Conservation (phyloP, 2,113 vertebrate genomes). For the Desmodus rotundus region DNA sequence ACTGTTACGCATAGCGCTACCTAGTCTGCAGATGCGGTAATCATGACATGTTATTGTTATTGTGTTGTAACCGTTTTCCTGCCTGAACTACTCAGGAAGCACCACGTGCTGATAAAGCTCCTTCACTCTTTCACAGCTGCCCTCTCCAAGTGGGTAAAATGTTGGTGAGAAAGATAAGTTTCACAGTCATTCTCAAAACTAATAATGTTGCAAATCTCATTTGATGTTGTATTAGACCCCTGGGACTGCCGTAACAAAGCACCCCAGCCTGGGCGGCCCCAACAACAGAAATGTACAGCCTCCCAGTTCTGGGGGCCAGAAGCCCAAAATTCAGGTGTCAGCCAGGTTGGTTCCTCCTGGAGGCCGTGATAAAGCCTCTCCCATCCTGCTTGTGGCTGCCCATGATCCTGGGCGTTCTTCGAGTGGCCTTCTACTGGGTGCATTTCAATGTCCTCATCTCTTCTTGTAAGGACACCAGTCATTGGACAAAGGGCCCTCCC, state of each 20-base stretch:
- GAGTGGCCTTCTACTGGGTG: not conserved
- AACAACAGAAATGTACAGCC: not conserved
- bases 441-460: not conserved
- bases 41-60: fast-evolving
- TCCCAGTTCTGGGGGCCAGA: not conserved
- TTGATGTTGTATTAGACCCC: not conserved
- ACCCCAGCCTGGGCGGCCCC: not conserved
- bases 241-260: not conserved
- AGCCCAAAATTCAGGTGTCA: not conserved
- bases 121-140: too few relatives aligned
- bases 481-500: not conserved
- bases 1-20: fast-evolving
- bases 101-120: fast-evolving
- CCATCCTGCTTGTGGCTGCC: not conserved
- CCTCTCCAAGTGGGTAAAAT: not conserved
- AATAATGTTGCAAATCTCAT: not conserved
- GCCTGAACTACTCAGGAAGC: not conserved
- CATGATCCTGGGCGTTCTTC: not conserved
- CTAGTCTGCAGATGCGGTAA: too few relatives aligned
- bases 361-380: not conserved
- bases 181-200: not conserved
- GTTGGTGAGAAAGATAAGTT: not conserved
- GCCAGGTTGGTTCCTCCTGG: not conserved
- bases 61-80: not conserved
- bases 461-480: not conserved